Base-by-base conservation (phyloP, 2,888 invertebrate genomes). In the Himalopsyche japonica region DNA sequence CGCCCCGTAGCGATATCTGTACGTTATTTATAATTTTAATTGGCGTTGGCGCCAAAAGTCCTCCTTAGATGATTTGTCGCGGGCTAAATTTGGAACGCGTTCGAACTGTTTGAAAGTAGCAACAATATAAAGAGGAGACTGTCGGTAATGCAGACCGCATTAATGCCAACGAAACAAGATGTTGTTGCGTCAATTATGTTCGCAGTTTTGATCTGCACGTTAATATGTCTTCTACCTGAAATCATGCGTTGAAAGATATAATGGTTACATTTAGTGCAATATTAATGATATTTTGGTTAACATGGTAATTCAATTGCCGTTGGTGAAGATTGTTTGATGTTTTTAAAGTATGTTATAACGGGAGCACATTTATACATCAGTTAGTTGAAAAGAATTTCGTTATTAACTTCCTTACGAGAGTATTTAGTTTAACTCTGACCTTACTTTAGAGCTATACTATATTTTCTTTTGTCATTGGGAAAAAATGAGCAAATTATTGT, bases 61-160 rank as follows among this genome's bases (percentile, higher is more conserved):
- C 80, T 80, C 83, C 76, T 81, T 76, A 70, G 81, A 86, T 85
- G 85, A 86, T 86, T 86, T 77, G 86, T 86, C 85, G 85, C 83
- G 83, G 85, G 81, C 82, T 85, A 84, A 85, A 85, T 84, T 57
- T 82, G 78, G 82, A 86, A 80, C 64, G 77, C 57, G 57, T 57
- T 57, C 57, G 57, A 57, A 57, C 57, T 57, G 57, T 57, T 57
- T 57, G 57, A 57, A 57, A 57, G 24, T 57, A 57, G 20, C 20
- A 57, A 24, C 20, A 20, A 57, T 57, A 57, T 24, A 57, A 24
- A 43, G 20, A 57, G 57, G 20, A 3, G 57, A 57, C 57, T 20
- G 57, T 57, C 57, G 57, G 57, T 57, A 57, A 57, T 57, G 20
- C 57, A 57, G 57, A 57, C 57, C 24, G 57, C 57, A 8, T 20